Percentiles rank a stretch among this genome's conserved stretches.
Conservation (phyloP, 37 sponge, comb jelly and placozoan genomes). For the Bolinopsis microptera region DNA sequence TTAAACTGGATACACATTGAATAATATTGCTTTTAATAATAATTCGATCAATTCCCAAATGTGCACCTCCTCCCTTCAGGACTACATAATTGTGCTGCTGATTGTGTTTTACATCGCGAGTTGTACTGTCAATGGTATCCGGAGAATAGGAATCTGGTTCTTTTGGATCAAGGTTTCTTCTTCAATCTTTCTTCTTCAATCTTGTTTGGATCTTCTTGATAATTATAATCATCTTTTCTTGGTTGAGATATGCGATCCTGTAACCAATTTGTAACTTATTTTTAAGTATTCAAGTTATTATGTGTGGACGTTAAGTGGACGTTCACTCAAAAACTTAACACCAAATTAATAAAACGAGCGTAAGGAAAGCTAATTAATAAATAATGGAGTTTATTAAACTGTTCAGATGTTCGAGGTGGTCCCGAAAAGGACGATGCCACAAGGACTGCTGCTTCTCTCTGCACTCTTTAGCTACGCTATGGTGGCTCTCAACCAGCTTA, state of each 20-base stretch:
- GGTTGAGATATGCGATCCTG: no score
- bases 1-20: background rate
- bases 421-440: conserved; percentile 19
- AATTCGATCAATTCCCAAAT: background rate
- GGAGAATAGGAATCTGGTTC: conserved; percentile 58
- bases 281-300: no score
- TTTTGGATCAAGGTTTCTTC: conserved; percentile 26
- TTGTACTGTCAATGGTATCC: conserved; percentile 26
- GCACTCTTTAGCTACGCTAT: conserved; percentile 25
- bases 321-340: no score
- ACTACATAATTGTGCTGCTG: background rate
- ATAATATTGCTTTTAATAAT: background rate
- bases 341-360: no score
- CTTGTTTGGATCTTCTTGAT: no score
- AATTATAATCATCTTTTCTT: no score
- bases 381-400: no score
- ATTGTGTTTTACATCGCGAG: conserved; percentile 13
- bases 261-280: no score
- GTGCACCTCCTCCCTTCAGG: no score
- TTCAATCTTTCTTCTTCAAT: background rate
- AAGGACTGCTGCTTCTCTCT: conserved; percentile 28
- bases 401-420: conserved; percentile 49
- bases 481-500: conserved; percentile 18
- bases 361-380: no score
- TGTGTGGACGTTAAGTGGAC: no score